These are phyloP conservation scores for Saccostrea glomerata DNA, from an alignment of 1,140 invertebrate species.

Conservation along the genomic window DNA sequence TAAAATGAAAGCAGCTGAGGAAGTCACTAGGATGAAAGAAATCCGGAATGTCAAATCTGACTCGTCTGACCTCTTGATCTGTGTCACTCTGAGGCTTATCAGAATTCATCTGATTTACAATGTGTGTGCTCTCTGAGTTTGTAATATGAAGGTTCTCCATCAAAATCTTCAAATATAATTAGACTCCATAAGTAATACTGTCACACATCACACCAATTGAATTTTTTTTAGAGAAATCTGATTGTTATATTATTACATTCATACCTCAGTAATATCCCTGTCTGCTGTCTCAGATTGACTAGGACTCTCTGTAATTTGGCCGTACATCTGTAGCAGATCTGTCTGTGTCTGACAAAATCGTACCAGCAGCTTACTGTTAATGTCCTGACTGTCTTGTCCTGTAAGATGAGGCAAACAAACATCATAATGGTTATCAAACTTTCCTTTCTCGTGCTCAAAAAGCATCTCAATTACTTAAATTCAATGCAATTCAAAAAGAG, in stretches of 20 bases:
- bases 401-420: background rate
- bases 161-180: background rate
- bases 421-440: background rate
- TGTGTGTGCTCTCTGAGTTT: constrained; percentile 67
- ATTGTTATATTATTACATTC: background rate
- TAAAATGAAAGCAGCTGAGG: constrained; percentile 72
- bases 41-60: constrained; percentile 63
- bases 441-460: no score
- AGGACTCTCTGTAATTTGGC: constrained; percentile 57
- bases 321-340: constrained; percentile 72
- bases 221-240: background rate
- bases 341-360: constrained; percentile 75
- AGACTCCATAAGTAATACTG: background rate
- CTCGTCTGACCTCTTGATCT: constrained; percentile 37
- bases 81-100: constrained; percentile 33
- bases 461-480: no score
- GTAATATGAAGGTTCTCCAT: constrained; percentile 57
- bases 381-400: constrained; percentile 63
- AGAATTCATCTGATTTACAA: constrained; percentile 61
- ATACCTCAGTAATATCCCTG: background rate
- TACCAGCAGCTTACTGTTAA: constrained; percentile 76
- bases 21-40: constrained; percentile 64
- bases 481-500: no score
- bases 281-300: constrained; percentile 1
- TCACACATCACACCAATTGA: background rate